Evolutionary conservation across 2,797 vertebrate species (phyloP).

Genomic region (Pangasius krempfi): DNA sequence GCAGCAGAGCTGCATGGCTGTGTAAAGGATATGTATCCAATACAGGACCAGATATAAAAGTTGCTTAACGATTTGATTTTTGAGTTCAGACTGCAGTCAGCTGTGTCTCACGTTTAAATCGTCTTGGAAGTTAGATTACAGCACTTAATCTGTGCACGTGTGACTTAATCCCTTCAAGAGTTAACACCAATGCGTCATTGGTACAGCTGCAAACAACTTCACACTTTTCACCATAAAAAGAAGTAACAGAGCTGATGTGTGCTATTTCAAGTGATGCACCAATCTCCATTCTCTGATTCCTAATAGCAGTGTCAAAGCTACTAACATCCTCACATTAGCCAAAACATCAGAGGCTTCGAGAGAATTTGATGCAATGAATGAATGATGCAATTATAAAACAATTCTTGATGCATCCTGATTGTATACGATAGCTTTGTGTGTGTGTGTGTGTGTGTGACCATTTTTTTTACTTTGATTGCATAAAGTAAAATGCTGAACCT

Average conservation of each 20-base stretch:
- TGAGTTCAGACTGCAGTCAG: background rate
- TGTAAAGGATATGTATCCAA: background rate
- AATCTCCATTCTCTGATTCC: background rate
- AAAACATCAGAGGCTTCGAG: background rate
- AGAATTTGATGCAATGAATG: background rate
- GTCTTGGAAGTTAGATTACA: conserved; percentile 5
- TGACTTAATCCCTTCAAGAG: conserved; percentile 40
- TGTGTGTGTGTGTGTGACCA: too few relatives aligned
- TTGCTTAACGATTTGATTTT: background rate
- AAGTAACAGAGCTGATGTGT: background rate
- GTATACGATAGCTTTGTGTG: too few relatives aligned
- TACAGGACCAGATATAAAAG: background rate
- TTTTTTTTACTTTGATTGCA: too few relatives aligned
- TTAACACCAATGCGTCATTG: conserved; percentile 7
- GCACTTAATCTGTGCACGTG: conserved; percentile 43
- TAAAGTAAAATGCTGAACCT: too few relatives aligned
- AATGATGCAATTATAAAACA: background rate
- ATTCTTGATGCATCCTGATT: too few relatives aligned
- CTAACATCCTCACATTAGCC: background rate
- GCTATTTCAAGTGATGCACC: background rate
- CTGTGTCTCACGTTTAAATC: background rate
- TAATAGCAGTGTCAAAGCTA: background rate
- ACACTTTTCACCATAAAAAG: background rate
- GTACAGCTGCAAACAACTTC: background rate
- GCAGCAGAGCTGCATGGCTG: background rate